phyloP scores from a whole-genome alignment of 2,113 vertebrate genomes.

The Gobio gobio region DNA sequence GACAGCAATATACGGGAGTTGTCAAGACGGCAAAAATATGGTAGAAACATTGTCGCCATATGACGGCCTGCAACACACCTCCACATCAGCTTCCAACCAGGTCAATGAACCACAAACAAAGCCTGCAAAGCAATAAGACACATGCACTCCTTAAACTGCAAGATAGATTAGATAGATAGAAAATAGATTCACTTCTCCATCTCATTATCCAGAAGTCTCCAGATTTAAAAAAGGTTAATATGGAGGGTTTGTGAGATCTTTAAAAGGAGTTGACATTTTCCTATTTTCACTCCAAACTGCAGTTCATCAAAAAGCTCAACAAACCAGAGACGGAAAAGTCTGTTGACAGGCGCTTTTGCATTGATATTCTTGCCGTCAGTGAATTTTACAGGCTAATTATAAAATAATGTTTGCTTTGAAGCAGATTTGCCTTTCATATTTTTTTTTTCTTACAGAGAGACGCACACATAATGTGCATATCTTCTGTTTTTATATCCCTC shows the following conservation, averaged over 20 bases:
- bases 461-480: constrained; percentile 59
- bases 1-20: constrained; percentile 33
- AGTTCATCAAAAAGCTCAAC: constrained; percentile 48
- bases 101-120: not conserved
- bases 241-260: constrained; percentile 40
- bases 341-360: constrained; percentile 55
- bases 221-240: constrained; percentile 42
- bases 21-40: not conserved
- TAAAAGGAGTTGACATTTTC: constrained; percentile 32
- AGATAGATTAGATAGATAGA: not conserved
- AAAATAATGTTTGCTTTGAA: constrained; percentile 60
- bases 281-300: constrained; percentile 46
- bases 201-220: constrained; percentile 17
- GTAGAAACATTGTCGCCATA: constrained; percentile 3
- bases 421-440: constrained; percentile 62
- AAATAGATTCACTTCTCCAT: constrained; percentile 5
- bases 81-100: not conserved
- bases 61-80: not conserved
- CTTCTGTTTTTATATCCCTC: constrained; percentile 57
- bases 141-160: not conserved
- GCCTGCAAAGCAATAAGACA: not conserved
- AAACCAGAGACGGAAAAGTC: constrained; percentile 50
- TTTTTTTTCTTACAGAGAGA: constrained; percentile 43
- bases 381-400: constrained; percentile 63
- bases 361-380: constrained; percentile 59